Conservation (phyloP, 2,113 vertebrate species). For the Upupa epops region DNA sequence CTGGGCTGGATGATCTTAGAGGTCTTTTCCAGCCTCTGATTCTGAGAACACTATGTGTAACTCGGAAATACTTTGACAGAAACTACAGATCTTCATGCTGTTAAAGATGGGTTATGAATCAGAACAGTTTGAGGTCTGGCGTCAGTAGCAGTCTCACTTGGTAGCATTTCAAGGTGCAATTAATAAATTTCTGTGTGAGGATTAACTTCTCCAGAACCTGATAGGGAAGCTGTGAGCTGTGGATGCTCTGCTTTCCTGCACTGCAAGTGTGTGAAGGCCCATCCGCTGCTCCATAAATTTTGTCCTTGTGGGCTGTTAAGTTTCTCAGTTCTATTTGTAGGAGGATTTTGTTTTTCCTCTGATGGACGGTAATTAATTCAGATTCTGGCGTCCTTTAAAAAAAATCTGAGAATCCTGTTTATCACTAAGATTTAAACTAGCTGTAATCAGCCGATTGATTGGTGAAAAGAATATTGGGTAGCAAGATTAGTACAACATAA, state of each 20-base stretch:
- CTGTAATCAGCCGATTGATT: background rate
- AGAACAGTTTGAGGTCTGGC: background rate
- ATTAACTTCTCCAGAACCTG: background rate
- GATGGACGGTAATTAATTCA: background rate
- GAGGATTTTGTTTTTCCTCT: background rate
- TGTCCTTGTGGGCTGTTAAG: background rate
- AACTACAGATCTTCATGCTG: background rate
- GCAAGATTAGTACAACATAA: slow-evolving; percentile 1
- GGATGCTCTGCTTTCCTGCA: background rate
- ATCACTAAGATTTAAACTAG: background rate
- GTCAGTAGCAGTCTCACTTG: background rate
- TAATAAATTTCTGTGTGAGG: background rate
- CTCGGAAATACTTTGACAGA: background rate
- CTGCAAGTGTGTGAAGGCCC: background rate
- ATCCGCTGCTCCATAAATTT: background rate
- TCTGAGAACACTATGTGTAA: background rate
- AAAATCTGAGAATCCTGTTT: background rate
- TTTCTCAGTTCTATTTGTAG: background rate
- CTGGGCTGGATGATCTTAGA: too few relatives aligned
- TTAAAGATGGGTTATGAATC: background rate
- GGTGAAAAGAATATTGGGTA: background rate
- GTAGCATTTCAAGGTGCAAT: slow-evolving; percentile 9
- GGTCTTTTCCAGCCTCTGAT: too few relatives aligned
- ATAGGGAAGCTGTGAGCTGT: background rate
- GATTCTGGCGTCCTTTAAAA: background rate